Conservation (phyloP, 2,113 vertebrate genomes). For the Lepus europaeus region DNA sequence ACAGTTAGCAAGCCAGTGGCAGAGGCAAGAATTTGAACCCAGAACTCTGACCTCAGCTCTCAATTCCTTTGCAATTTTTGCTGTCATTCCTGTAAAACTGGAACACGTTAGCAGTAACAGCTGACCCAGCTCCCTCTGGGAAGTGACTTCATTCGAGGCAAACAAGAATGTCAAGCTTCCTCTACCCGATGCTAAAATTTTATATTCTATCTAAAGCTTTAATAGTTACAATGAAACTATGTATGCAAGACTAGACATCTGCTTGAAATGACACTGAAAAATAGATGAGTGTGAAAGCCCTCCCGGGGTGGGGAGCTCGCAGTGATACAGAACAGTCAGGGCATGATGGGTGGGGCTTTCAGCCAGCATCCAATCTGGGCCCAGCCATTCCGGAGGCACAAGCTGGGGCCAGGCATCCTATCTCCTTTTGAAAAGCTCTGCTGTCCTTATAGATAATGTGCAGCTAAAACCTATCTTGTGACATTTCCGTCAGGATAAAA, state of each 20-base stretch:
- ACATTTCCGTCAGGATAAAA: conserved; percentile 9
- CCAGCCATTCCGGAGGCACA: fast-evolving
- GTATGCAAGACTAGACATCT: background rate
- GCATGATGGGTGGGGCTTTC: fast-evolving
- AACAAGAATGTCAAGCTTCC: background rate
- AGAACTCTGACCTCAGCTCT: background rate
- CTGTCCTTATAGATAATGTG: background rate
- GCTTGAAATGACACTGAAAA: background rate
- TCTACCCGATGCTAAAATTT: background rate
- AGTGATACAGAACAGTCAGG: background rate
- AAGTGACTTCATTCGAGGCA: background rate
- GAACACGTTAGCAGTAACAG: background rate
- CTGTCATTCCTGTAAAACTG: background rate
- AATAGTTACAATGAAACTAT: background rate
- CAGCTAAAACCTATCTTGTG: background rate
- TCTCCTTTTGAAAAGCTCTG: background rate
- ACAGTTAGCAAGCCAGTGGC: background rate
- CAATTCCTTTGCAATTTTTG: background rate
- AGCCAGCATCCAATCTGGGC: too few relatives aligned
- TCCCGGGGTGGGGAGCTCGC: fast-evolving
- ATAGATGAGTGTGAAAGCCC: background rate
- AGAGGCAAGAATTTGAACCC: background rate
- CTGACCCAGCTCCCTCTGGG: background rate
- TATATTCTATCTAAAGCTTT: background rate
- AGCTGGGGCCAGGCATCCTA: too few relatives aligned